Conservation (phyloP, 2,797 vertebrate species). For the Falco cherrug region DNA sequence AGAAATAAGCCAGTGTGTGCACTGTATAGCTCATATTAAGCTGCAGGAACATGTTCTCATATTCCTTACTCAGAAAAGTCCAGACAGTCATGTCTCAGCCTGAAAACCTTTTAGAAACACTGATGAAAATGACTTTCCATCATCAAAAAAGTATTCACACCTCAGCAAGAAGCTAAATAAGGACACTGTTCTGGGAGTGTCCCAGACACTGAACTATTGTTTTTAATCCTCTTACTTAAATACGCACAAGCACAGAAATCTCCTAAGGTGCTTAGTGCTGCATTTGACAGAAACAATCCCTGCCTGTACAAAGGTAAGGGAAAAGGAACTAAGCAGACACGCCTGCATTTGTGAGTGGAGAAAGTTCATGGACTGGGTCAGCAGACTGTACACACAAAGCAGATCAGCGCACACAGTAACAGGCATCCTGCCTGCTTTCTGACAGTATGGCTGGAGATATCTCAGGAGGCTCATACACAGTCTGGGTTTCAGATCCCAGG, state of each 20-base stretch:
- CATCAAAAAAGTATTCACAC: conserved; percentile 39
- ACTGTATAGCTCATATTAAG: background rate
- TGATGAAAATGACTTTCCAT: conserved; percentile 8
- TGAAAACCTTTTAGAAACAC: conserved; percentile 6
- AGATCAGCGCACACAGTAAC: background rate
- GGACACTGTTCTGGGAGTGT: conserved; percentile 22
- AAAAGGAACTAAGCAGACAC: background rate
- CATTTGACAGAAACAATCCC: conserved; percentile 13
- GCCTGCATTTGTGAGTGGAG: background rate
- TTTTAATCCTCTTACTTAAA: conserved; percentile 63
- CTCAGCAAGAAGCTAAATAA: conserved; percentile 49
- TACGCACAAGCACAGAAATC: conserved; percentile 34
- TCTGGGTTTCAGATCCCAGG: background rate
- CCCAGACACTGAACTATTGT: conserved; percentile 44
- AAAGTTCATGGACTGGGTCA: background rate
- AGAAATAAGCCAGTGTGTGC: background rate
- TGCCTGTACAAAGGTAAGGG: background rate
- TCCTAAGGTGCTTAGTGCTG: conserved; percentile 50
- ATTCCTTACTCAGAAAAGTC: background rate
- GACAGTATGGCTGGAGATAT: fast-evolving
- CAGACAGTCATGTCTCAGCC: conserved; percentile 2
- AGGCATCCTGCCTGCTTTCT: background rate
- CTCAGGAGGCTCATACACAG: background rate
- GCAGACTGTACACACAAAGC: background rate
- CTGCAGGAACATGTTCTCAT: background rate